Base-by-base conservation (phyloP, 2,113 vertebrate species). In the Haemorhous mexicanus region DNA sequence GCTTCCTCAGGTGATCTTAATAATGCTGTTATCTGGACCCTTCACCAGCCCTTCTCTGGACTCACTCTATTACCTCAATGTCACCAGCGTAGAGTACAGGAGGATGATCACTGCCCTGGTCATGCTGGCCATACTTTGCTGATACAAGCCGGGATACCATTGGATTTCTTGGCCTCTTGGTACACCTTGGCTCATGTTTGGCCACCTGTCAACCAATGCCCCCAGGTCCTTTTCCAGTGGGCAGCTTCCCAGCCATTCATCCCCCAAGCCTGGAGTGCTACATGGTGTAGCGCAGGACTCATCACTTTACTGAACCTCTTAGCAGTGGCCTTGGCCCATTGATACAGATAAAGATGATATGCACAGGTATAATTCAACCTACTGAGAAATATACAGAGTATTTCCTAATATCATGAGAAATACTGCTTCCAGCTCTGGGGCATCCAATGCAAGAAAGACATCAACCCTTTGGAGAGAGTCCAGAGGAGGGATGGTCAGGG, bases 61-160 rank as follows among this genome's bases (percentile, higher is more conserved):
- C 43, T 78, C 1, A 0, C 8, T 79, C 43, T 21, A 43, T 14
- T 46, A 50, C 10, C 5, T 49, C 21, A 19, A 16, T 13, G 22
- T 39, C 21, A 64, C 17, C 26, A 32, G 11, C 3, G 0, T 13
- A 0, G 0, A 43, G 43, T 23, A 33, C 22, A 37, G 21, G 17
- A 11, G 6, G 14, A 35, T 28, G 10, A 32, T 56, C 9, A 1
- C 75, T 41, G n/a, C 19, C 41, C n/a, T 39, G 23, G 5, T 22
- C 18, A 7, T 73, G 32, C 11, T 80, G 44, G 35, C 18, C 50
- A 16, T 13, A 43, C 10, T 8, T 58, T 58, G 33, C 27, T 73
- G 50, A 50, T 23, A 58, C 22, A 73, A 56, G 35, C 43, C 56
- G 47, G 7, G 16, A 52, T 33, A 19, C 15, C 18, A 23, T 3